Base-by-base conservation (phyloP, 2,113 vertebrate genomes). In the Neolamprologus tretocephalus region DNA sequence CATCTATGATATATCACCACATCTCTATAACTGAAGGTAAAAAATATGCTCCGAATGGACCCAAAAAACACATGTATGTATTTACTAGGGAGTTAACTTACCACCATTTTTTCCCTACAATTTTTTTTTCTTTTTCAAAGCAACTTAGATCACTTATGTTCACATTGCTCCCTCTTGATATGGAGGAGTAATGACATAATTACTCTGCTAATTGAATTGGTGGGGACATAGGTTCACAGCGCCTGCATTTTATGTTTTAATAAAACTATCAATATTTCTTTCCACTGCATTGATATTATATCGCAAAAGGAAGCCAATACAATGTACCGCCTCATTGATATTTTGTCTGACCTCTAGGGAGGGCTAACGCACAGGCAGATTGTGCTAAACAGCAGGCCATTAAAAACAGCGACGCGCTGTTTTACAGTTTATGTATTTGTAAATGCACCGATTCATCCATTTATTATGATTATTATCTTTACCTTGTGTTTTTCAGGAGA, bases 71-170 rank as follows among this genome's bases (percentile, higher is more conserved):
- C 9, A 47, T 7, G 9, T 78, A n/a, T 47, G 6, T 12, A 78
- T 78, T 78, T 49, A 49, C 23, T 47, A 19, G 14, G 40, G 42
- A 0, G 71, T 1, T 75, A 47, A 75, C 45, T 31, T 2, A 26
- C 23, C 40, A 47, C 23, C 40, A 19, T 11, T 75, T 75, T 10
- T 45, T 26, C 14, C 37, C 37, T 1, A 0, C 2, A 3, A 26
- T 3, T 45, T 45, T 3, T 21, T 37, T 42, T 23, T 0, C 21
- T 73, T 26, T 73, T 26, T 17, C 5, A 26, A 23, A 47, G 40
- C 1, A 47, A 47, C 8, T 75, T 75, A 75, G 68, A 45, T 75
- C 71, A 75, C 42, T 28, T 12, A 17, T 28, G 9, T 12, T 75
- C 71, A 28, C 9, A 19, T 49, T 75, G 16, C 23, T 75, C 9